Conservation (phyloP, 2,113 vertebrate species). For the Crotalus viridis region DNA sequence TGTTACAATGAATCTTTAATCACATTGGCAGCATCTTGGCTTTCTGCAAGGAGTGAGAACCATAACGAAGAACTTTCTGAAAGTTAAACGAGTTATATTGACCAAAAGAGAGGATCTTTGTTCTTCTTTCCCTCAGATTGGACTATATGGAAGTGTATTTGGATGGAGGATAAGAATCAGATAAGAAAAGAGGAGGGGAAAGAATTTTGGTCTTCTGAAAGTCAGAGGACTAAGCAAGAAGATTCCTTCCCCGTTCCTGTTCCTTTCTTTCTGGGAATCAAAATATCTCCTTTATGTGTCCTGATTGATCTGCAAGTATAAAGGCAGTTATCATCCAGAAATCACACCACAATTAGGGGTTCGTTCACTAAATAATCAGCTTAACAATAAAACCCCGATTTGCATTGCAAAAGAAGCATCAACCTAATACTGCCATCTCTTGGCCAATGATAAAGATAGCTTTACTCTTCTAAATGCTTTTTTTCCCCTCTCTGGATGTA, state of each 20-base stretch:
- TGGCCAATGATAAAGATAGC: constrained; percentile 22
- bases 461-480: background rate
- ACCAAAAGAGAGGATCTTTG: background rate
- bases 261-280: background rate
- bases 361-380: background rate
- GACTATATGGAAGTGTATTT: background rate
- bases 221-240: background rate
- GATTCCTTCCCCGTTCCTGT: background rate
- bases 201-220: background rate
- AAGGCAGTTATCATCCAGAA: background rate
- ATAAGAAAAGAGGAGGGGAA: background rate
- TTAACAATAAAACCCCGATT: constrained; percentile 2
- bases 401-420: constrained; percentile 29
- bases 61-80: background rate
- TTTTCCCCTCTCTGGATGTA: background rate
- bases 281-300: background rate
- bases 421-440: constrained; percentile 55
- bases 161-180: background rate
- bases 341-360: background rate
- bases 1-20: background rate
- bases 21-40: background rate
- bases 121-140: background rate
- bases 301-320: background rate
- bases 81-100: background rate
- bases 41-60: background rate